Evolutionary conservation across 2,888 invertebrate genomes (phyloP), one percentile per base, ranked within the genome.

Genomic region (Tenthredo livida): DNA sequence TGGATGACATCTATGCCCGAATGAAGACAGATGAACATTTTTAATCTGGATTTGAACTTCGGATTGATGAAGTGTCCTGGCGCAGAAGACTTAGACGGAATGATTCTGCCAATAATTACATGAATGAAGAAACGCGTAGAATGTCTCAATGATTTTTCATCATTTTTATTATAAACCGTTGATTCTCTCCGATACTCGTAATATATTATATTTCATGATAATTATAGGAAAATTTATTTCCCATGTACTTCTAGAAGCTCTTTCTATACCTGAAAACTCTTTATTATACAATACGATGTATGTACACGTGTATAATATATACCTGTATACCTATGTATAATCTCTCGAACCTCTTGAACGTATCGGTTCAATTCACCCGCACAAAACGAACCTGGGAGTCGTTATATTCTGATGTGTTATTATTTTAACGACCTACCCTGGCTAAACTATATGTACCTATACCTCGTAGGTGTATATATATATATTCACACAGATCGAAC

Each of bases 361-460:
- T 91, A 89, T 90, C 92, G 92, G 90, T 90, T 91, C 91, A 89
- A 78, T 89, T 90, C 87, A 89, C 89, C 88, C 90, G 89, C 88
- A 92, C 91, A 92, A 92, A 92, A 92, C 90, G 91, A 90, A 90
- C 89, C 87, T 87, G 12, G 21, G 33, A 91, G 90, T 92, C 91
- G 91, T 91, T 90, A 89, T 90, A 90, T 89, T 87, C 86, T 88
- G 87, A 90, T 91, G 89, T 90, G 90, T 90, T 91, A 91, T 90
- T 89, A 90, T 88, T 89, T 90, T 91, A 91, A 91, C 91, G 91
- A 92, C 88, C 80, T 80, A 80, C 58, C 80, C 80, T 58, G 37
- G 58, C n/a, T 40, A 80, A 80, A 80, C 67, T 67, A 29, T 67
- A 67, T 33, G 67, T 67, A 61, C 33, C 25, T 61, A 67, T 61